A percentile compares a stretch with the other conserved stretches of the same genome.
Evolutionary conservation across 2,888 invertebrate genomes (phyloP).

Genomic region (Hydraecia micacea): DNA sequence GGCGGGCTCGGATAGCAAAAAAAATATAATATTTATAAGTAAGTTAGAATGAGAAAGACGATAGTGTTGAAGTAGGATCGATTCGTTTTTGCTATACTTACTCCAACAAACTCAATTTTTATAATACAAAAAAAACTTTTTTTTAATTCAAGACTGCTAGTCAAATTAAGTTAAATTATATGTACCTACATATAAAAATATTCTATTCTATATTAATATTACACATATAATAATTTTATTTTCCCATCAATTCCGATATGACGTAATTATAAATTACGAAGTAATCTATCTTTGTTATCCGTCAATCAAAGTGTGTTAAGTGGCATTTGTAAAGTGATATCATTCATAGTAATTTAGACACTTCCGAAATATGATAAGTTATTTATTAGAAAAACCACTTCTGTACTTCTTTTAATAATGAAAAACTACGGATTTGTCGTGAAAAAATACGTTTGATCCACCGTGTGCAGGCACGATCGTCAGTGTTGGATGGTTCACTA

Average conservation of each 20-base stretch:
- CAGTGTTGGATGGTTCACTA: no score
- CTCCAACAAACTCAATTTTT: neutral
- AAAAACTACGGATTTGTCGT: no score
- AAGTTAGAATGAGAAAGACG: no score
- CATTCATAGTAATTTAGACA: conserved; percentile 6
- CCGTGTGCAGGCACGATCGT: no score
- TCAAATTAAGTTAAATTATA: conserved; percentile 1
- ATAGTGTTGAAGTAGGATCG: no score
- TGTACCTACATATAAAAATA: neutral
- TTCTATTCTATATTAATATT: no score
- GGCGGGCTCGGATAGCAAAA: no score
- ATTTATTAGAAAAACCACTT: conserved; percentile 6
- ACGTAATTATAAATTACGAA: conserved; percentile 21
- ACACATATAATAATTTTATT: neutral
- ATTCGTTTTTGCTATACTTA: no score
- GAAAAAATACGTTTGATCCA: no score
- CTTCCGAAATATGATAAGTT: conserved; percentile 19
- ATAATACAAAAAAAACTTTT: neutral
- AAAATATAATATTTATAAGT: no score
- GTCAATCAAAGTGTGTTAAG: conserved; percentile 27
- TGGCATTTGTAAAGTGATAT: conserved; percentile 20
- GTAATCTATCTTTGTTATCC: conserved; percentile 37
- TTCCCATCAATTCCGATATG: neutral
- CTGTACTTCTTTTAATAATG: neutral
- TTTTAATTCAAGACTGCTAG: neutral